Evolutionary conservation across 2,797 vertebrate genomes (phyloP).

Genomic region (Parambassis ranga): DNA sequence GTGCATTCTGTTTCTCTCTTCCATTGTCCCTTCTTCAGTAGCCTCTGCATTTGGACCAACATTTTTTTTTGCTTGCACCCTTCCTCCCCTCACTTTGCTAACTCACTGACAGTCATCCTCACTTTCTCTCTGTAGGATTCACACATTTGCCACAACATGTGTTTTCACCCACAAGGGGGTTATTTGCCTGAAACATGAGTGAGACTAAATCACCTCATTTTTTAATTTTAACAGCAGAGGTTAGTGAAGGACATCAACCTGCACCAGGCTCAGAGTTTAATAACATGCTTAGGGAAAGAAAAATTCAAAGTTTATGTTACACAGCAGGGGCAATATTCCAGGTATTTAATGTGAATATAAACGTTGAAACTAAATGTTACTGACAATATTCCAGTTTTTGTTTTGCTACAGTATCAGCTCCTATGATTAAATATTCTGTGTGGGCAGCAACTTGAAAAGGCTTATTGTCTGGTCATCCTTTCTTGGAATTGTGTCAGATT

Average conservation of each 20-base stretch:
- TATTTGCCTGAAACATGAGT: constrained; percentile 19
- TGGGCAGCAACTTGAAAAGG: no score
- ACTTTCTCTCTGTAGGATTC: background rate
- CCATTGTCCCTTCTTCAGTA: background rate
- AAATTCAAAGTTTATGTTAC: no score
- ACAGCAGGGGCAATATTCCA: no score
- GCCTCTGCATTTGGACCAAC: background rate
- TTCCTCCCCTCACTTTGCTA: background rate
- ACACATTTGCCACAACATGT: background rate
- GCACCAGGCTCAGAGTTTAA: background rate
- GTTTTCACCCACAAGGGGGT: background rate
- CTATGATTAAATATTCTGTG: no score
- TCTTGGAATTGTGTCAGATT: no score
- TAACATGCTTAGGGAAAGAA: background rate
- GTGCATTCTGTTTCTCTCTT: background rate
- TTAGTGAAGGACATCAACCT: constrained; percentile 18
- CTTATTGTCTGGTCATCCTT: no score
- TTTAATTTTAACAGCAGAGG: constrained; percentile 24
- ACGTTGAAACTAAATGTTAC: no score
- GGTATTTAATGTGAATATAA: no score
- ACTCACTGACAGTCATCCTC: background rate
- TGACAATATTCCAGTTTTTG: no score
- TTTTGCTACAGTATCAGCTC: no score
- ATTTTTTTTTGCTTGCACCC: background rate
- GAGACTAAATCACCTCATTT: constrained; percentile 18